Base-by-base conservation (phyloP, 2,888 invertebrate genomes). In the Ochlodes sylvanus region DNA sequence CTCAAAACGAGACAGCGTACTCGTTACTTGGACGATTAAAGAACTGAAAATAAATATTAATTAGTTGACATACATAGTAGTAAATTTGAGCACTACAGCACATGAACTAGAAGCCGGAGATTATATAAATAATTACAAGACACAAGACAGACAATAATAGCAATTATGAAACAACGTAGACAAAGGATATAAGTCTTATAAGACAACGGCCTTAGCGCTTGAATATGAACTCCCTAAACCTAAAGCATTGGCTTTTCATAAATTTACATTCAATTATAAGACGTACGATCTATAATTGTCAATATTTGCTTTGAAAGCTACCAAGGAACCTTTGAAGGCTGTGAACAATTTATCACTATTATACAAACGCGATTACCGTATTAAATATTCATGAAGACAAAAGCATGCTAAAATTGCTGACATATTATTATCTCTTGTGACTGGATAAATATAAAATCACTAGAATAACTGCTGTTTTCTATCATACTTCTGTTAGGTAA, bases 131-230 rank as follows among this genome's bases (percentile, higher is more conserved):
- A 9, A 47, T 15, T 47, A 47, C 44, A 47, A 47, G 17, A 9
- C 17, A 17, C 15, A 47, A 47, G 7, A 17, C n/a, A 47, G 17
- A 9, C 44, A 47, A 15, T 47, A 4, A 47, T 15, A 15, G 44
- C 17, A 47, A 9, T 17, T 7, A 47, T 47, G 44, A 47, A 52
- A 52, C 79, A 83, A 84, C 82, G 7, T 34, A 15, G 55, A 32
- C 55, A 50, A 58, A 68, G 66, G 44, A 47, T 47, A 47, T 17
- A 47, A 47, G 44, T 47, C 44, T 47, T 47, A 17, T 17, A 17
- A 47, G 44, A 17, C 44, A 17, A 47, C 44, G 44, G 9, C n/a
- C 44, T 47, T 47, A 47, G 44, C 0, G 7, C 9, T 17, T 47
- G 44, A 47, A 47, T 47, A 47, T 47, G 9, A 47, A 47, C 44